Base-by-base conservation (phyloP, 2,888 invertebrate species). In the Caradrina clavipalpis region DNA sequence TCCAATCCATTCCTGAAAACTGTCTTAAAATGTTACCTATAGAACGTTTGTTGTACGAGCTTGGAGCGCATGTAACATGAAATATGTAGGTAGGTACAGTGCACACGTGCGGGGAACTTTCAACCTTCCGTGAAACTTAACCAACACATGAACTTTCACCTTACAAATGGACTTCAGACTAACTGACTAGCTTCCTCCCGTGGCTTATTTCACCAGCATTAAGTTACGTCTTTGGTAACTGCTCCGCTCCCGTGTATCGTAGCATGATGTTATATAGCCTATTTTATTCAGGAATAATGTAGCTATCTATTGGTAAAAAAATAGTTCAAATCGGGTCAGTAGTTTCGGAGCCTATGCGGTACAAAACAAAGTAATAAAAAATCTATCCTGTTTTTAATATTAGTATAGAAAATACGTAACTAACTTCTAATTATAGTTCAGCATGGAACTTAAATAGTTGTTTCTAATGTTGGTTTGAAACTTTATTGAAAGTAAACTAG, bases 91-190 rank as follows among this genome's bases (percentile, higher is more conserved):
- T 17, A 31, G 8, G 73, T 31, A 2, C 0, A 62, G n/a, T 19
- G 54, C 21, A 54, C 47, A 54, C 26, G 39, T 53, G n/a, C 21
- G 26, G 35, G 35, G 10, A 54, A 69, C 26, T 60, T 59, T 26
- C 2, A 26, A 31, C n/a, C 47, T 21, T 17, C 21, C 4, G 3
- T 19, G 53, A 21, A 69, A 72, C 39, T 47, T 31, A 54, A 69
- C 54, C 72, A 53, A 45, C 21, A 10, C n/a, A 31, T 47, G 26
- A 72, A 73, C 13, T 70, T n/a, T 21, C 10, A 15, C 45, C 17
- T 51, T 47, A 15, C 11, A 21, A 3, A 17, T 15, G 19, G 13
- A 21, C 45, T 69, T 39, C 17, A 53, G 35, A 61, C 53, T 53
- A 53, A 54, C 35, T 57, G 19, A n/a, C n/a, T n/a, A n/a, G n/a